These are phyloP conservation scores for Telmatochromis sp. DNA, from an alignment of 2,113 vertebrate species.

Conservation along the genomic window DNA sequence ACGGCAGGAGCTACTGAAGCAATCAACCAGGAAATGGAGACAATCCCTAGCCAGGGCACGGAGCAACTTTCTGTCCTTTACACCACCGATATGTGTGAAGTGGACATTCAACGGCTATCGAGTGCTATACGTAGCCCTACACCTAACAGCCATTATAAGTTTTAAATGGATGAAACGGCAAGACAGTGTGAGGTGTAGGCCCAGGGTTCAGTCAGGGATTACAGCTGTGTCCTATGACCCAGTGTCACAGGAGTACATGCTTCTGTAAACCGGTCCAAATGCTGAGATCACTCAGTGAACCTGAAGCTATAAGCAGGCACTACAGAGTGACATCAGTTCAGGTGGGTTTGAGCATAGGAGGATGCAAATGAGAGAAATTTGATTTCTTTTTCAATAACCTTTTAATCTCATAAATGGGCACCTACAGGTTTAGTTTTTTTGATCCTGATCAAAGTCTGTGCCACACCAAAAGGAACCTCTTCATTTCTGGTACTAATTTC, in stretches of 20 bases:
- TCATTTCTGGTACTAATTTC: not conserved
- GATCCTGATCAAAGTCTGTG: not conserved
- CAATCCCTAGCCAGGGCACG: slow-evolving; percentile 49
- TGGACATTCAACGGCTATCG: slow-evolving; percentile 48
- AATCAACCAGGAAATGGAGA: slow-evolving; percentile 75
- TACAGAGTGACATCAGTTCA: not conserved
- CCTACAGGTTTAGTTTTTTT: not conserved
- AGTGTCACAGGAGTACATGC: not conserved
- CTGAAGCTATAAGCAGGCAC: not conserved
- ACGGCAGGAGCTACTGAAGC: slow-evolving; percentile 47
- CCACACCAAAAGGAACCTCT: not conserved
- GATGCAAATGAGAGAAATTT: not conserved
- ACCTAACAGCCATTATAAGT: slow-evolving; percentile 11
- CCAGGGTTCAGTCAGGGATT: not conserved
- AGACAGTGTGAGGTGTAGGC: not conserved
- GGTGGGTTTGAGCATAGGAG: not conserved
- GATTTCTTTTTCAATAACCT: not conserved
- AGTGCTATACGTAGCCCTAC: slow-evolving; percentile 19
- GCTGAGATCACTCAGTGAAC: not conserved
- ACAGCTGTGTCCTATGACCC: not conserved
- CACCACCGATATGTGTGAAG: slow-evolving; percentile 53
- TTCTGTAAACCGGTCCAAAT: not conserved
- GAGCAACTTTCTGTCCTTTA: slow-evolving; percentile 45
- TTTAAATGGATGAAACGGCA: not conserved
- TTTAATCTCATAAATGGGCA: not conserved